Evolutionary conservation across 2,888 invertebrate species (phyloP).

Genomic region (Pyralis farinalis): DNA sequence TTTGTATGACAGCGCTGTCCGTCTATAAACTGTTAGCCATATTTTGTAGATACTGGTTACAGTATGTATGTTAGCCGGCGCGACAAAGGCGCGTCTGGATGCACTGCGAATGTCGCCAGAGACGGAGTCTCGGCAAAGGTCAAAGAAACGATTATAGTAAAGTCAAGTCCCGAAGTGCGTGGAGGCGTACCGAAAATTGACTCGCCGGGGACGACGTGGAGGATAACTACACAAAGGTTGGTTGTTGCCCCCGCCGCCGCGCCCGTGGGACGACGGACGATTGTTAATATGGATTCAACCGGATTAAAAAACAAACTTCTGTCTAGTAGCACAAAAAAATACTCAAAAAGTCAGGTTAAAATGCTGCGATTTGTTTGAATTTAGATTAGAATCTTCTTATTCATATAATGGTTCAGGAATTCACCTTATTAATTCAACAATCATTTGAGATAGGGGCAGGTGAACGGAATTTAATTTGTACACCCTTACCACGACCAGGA

Average conservation of each 20-base stretch:
- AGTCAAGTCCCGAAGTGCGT: slow-evolving; percentile 45
- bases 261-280: slow-evolving; percentile 26
- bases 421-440: slow-evolving; percentile 46
- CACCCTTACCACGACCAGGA: slow-evolving; percentile 40
- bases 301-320: slow-evolving; percentile 13
- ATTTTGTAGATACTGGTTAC: slow-evolving; percentile 24
- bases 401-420: slow-evolving; percentile 34
- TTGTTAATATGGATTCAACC: slow-evolving; percentile 12
- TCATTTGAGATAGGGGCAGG: slow-evolving; percentile 59
- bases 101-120: slow-evolving; percentile 50
- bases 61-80: slow-evolving; percentile 27
- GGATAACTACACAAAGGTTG: slow-evolving; percentile 57
- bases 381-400: slow-evolving; percentile 29
- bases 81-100: slow-evolving; percentile 28
- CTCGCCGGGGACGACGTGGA: slow-evolving; percentile 45
- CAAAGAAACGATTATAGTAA: slow-evolving; percentile 59
- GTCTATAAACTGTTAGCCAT: slow-evolving; percentile 11
- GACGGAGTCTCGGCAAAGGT: slow-evolving; percentile 52
- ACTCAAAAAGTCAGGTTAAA: slow-evolving; percentile 1
- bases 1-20: slow-evolving; percentile 23
- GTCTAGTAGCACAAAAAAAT: slow-evolving; percentile 16
- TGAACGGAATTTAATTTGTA: slow-evolving; percentile 55
- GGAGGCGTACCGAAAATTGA: slow-evolving; percentile 62
- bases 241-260: slow-evolving; percentile 29
- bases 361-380: slow-evolving; percentile 20